These are phyloP conservation scores for Drosophila tropicalis DNA, from an alignment of 1,140 invertebrate genomes.

Conservation along the genomic window DNA sequence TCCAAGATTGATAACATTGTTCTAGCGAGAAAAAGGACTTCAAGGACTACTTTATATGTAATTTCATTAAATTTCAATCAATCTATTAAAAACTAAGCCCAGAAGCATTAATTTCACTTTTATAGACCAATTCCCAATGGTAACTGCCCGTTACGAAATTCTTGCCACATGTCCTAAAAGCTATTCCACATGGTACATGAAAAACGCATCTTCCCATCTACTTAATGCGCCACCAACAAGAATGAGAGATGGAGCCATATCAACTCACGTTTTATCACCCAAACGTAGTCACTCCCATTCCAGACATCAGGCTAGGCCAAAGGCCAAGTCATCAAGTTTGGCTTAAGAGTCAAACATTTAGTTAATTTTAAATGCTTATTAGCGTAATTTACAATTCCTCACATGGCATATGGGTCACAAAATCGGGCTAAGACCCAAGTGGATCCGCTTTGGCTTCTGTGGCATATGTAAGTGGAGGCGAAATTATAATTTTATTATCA, in stretches of 20 bases:
- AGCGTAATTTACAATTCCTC: conserved; percentile 66
- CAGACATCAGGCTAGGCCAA: conserved; percentile 3
- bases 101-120: conserved; percentile 6
- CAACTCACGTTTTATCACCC: conserved; percentile 52
- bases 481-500: conserved; percentile 83
- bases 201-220: conserved; percentile 63
- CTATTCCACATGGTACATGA: conserved; percentile 53
- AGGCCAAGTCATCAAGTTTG: conserved; percentile 61
- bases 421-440: conserved; percentile 14
- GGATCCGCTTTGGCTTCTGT: conserved; percentile 3
- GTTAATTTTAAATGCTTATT: conserved; percentile 82
- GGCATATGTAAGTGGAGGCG: conserved; percentile 57
- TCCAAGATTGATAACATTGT: neutral
- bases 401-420: conserved; percentile 41
- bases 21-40: neutral
- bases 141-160: conserved; percentile 30
- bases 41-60: neutral
- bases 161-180: conserved; percentile 36
- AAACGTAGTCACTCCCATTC: too few species aligned
- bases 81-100: conserved; percentile 4
- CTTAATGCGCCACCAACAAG: conserved; percentile 41
- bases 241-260: neutral
- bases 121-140: conserved; percentile 41
- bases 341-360: conserved; percentile 68
- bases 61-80: conserved; percentile 8